phyloP scores from a whole-genome alignment of 2,113 vertebrate species.

The Charina bottae region DNA sequence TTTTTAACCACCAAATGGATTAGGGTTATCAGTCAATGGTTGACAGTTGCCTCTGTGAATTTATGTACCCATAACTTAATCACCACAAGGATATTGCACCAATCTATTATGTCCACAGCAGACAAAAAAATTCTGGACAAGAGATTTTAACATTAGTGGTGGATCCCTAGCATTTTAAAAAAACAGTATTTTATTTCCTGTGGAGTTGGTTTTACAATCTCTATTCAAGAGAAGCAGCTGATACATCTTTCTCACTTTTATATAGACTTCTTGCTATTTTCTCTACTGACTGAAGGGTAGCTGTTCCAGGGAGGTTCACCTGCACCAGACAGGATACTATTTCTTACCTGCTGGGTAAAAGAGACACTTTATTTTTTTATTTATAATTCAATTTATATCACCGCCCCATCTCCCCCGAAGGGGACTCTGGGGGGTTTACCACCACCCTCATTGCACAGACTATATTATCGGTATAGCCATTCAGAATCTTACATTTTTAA shows the following conservation, averaged over 20 bases:
- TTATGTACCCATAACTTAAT: neutral
- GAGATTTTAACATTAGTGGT: neutral
- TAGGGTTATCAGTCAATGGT: neutral
- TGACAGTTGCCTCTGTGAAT: neutral
- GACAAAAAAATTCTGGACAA: neutral
- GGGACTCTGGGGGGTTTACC: too few species aligned
- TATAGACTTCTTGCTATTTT: too few species aligned
- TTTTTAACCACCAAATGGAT: neutral
- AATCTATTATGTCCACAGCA: neutral
- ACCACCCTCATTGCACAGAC: neutral
- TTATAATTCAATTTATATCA: too few species aligned
- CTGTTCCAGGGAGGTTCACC: neutral
- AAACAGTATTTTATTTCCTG: neutral
- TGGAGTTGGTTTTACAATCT: neutral
- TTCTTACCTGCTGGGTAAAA: neutral
- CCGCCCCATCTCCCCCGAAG: too few species aligned
- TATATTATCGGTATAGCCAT: neutral
- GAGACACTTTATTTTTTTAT: neutral
- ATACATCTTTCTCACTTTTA: neutral
- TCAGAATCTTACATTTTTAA: neutral
- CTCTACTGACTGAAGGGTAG: neutral
- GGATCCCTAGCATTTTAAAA: neutral
- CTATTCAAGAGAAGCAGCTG: neutral
- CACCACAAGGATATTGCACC: neutral
- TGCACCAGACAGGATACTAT: neutral